phyloP scores from a whole-genome alignment of 2,113 vertebrate genomes.

The Ciconia boyciana region DNA sequence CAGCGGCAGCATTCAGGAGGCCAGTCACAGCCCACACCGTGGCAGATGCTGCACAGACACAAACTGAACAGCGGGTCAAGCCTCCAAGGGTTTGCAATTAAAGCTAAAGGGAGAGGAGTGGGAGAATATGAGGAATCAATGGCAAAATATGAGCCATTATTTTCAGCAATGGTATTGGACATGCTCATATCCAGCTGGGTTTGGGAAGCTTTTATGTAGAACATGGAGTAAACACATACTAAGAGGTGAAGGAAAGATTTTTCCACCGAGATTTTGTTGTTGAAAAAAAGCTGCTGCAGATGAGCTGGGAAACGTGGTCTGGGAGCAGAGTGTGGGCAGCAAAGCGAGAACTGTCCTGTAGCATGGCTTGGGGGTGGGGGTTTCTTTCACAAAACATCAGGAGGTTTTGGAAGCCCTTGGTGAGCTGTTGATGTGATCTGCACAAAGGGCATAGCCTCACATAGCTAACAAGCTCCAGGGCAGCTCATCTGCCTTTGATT shows the following conservation, averaged over 20 bases:
- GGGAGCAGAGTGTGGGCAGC: neutral
- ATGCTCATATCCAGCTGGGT: no score
- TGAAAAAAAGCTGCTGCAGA: neutral
- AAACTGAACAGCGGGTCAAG: accelerated
- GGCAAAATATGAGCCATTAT: neutral
- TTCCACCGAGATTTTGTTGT: neutral
- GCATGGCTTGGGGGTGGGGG: neutral
- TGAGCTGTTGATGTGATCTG: neutral
- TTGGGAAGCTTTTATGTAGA: neutral
- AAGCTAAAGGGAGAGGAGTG: neutral
- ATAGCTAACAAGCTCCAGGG: constrained; percentile 12
- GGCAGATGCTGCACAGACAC: neutral
- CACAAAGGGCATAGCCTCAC: neutral
- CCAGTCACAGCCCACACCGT: accelerated
- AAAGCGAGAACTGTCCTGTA: neutral
- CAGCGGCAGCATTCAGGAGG: neutral
- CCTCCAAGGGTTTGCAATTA: neutral
- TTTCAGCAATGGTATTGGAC: neutral
- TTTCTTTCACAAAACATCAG: neutral
- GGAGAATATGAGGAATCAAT: neutral
- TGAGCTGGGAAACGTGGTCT: neutral
- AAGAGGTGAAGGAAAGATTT: neutral
- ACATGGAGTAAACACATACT: neutral
- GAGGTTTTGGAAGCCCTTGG: neutral
- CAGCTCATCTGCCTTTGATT: constrained; percentile 12